Conservation (phyloP, 1,140 invertebrate species). For the Paralvinella palmiformis region DNA sequence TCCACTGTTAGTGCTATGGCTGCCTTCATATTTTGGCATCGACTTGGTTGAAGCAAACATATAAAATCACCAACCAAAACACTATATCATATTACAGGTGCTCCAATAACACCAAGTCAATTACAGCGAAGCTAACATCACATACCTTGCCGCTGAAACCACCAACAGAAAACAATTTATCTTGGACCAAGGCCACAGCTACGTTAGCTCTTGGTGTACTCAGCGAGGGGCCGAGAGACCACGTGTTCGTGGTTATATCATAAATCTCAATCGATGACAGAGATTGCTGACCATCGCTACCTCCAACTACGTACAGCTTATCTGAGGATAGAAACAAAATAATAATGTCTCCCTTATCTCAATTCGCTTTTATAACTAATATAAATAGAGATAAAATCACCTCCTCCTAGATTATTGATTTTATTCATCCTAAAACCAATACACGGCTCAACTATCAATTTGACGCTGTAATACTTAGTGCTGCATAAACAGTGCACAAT, state of each 20-base stretch:
- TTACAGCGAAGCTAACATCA: conserved; percentile 51
- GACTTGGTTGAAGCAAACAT: background rate
- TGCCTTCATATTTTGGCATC: background rate
- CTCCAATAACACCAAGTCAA: background rate
- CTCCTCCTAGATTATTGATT: too few species aligned
- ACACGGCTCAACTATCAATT: too few species aligned
- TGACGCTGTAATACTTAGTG: too few species aligned
- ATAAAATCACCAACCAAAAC: background rate
- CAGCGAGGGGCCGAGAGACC: conserved; percentile 77
- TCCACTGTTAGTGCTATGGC: background rate
- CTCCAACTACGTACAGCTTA: conserved; percentile 54
- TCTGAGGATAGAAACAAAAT: conserved; percentile 45
- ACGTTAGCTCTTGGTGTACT: conserved; percentile 82
- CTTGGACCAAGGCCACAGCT: conserved; percentile 65
- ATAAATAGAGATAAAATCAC: too few species aligned
- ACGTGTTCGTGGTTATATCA: conserved; percentile 69
- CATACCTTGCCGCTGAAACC: conserved; percentile 82
- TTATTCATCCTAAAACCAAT: too few species aligned
- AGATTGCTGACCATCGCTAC: conserved; percentile 50
- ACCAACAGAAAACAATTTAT: conserved; percentile 67
- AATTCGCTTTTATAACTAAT: too few species aligned
- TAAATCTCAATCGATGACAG: conserved; percentile 82
- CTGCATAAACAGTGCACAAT: too few species aligned
- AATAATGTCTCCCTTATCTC: too few species aligned
- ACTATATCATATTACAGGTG: background rate